A percentile compares a stretch with the other conserved stretches of the same genome.
Conservation (phyloP, 2,888 invertebrate species). For the Flexamia atlantica region DNA sequence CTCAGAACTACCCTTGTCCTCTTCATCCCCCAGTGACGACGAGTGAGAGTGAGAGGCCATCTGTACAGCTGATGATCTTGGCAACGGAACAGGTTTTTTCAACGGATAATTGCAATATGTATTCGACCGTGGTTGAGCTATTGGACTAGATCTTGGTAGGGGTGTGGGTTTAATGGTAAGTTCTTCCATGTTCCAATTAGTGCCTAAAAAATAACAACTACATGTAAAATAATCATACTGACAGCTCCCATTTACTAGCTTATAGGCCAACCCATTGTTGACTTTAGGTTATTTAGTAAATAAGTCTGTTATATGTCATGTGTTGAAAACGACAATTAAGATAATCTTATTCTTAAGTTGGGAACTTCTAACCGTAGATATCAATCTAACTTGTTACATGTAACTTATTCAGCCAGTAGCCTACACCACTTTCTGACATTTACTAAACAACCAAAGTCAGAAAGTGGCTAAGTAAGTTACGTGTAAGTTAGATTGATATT, state of each 20-base stretch:
- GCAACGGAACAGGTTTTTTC: conserved; percentile 44
- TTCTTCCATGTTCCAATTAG: conserved; percentile 33
- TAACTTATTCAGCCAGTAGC: too few species aligned
- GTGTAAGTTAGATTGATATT: too few species aligned
- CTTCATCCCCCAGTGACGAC: background rate
- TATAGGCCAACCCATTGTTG: too few species aligned
- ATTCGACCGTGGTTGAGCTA: background rate
- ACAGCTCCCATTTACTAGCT: background rate
- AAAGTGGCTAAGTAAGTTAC: too few species aligned
- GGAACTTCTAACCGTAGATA: too few species aligned
- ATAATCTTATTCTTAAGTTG: too few species aligned
- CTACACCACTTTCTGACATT: too few species aligned
- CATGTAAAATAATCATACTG: background rate
- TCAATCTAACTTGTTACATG: too few species aligned
- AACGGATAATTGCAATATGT: background rate
- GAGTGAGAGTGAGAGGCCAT: background rate
- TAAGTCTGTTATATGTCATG: too few species aligned
- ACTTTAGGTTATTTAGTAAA: too few species aligned
- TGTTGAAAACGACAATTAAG: too few species aligned
- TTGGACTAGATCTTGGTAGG: conserved; percentile 36
- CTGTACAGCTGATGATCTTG: conserved; percentile 20
- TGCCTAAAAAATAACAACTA: background rate
- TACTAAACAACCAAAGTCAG: too few species aligned
- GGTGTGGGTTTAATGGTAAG: conserved; percentile 38
- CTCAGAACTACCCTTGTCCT: conserved; percentile 29